Evolutionary conservation across 2,113 vertebrate genomes (phyloP), one percentile per base, ranked within the genome.

Genomic region (Planiliza haematocheilus): DNA sequence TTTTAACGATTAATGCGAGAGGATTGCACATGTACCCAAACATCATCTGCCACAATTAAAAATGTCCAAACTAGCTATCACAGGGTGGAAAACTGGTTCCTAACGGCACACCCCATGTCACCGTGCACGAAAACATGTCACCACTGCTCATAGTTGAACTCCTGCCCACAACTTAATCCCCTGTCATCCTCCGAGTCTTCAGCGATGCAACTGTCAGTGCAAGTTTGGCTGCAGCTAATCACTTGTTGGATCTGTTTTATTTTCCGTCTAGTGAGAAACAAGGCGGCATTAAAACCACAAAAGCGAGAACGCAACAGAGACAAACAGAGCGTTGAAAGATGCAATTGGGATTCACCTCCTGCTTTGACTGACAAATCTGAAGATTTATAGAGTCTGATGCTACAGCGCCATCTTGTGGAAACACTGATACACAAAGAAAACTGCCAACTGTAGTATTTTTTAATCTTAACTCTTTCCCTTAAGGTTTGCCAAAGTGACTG

Each of bases 331-430:
- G 16, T 10, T 34, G 9, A 9, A 16, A 1, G 46, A n/a, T n/a
- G n/a, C n/a, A n/a, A n/a, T n/a, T n/a, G n/a, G n/a, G n/a, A n/a
- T n/a, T 59, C 24, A 30, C 24, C 24, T 30, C 3, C 24, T n/a
- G n/a, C n/a, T n/a, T n/a, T n/a, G n/a, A n/a, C n/a, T n/a, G n/a
- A n/a, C n/a, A n/a, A n/a, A n/a, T n/a, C 38, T 1, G 4, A 52
- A 8, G 39, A 34, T 18, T 39, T n/a, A n/a, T 30, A 30, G 14
- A 8, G 16, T 43, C 18, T 70, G 64, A 34, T 73, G 24, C 36
- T 58, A 56, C 34, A 66, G 37, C 49, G 7, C 53, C 70, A 64
- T 77, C 80, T 68, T 20, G 58, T 75, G 86, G 77, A 64, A 4
- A 56, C 7, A 46, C 12, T 49, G 30, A 7, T 2, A 8, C 7